phyloP scores from a whole-genome alignment of 2,888 invertebrate species.

The Trichacis sp. region DNA sequence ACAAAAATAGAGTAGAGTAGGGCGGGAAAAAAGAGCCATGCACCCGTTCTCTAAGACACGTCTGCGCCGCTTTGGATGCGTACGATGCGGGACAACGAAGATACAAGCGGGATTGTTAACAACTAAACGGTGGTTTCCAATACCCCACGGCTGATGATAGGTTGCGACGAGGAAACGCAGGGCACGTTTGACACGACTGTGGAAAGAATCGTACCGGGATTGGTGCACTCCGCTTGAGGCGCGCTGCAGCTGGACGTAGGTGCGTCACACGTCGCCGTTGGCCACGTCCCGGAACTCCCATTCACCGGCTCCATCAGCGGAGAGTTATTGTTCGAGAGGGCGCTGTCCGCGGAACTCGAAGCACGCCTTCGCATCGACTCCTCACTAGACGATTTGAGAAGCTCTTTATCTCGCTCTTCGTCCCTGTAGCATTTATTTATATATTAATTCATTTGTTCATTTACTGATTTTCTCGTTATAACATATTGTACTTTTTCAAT shows the following conservation, averaged over 20 bases:
- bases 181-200: constrained; percentile 64
- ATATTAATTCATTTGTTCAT: no score
- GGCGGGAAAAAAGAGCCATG: constrained; percentile 52
- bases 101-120: constrained; percentile 34
- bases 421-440: constrained; percentile 71
- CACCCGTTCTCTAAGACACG: constrained; percentile 47
- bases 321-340: constrained; percentile 72
- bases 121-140: constrained; percentile 78
- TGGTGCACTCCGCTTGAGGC: constrained; percentile 51
- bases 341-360: constrained; percentile 74
- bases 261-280: constrained; percentile 63
- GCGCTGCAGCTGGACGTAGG: constrained; percentile 47
- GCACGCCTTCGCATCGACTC: constrained; percentile 74
- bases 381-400: constrained; percentile 75
- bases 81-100: constrained; percentile 23
- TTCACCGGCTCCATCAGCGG: constrained; percentile 65
- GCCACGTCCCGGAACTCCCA: constrained; percentile 61
- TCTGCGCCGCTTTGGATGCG: constrained; percentile 22
- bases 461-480: no score
- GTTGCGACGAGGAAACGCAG: constrained; percentile 61
- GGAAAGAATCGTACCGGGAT: constrained; percentile 56
- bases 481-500: no score
- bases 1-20: constrained; percentile 44
- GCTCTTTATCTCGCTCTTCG: constrained; percentile 76
- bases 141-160: constrained; percentile 74